Evolutionary conservation across 2,888 invertebrate species (phyloP).

Genomic region (Meta bourneti): DNA sequence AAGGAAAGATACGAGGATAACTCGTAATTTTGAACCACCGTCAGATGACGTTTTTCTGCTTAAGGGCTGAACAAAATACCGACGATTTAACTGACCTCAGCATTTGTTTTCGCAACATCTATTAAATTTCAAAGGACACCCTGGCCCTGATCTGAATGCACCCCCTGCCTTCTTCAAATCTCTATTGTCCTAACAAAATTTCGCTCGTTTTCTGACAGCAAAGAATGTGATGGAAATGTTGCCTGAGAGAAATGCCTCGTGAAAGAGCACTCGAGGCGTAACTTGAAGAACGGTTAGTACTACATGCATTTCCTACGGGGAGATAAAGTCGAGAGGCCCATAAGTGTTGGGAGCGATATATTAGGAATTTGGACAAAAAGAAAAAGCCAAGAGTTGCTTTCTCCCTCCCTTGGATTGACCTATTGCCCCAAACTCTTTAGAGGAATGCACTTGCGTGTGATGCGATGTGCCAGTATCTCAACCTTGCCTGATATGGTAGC

Average conservation of each 20-base stretch:
- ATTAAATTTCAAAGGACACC: no score
- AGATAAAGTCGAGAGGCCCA: not conserved
- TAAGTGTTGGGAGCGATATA: not conserved
- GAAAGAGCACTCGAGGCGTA: not conserved
- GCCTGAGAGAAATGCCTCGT: not conserved
- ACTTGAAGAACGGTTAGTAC: not conserved
- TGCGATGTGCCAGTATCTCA: not conserved
- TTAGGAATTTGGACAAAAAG: not conserved
- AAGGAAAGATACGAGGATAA: no score
- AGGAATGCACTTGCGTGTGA: slow-evolving; percentile 24
- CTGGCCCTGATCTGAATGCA: no score
- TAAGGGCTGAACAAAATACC: no score
- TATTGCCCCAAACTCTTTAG: slow-evolving; percentile 1
- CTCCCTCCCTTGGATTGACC: slow-evolving; percentile 27
- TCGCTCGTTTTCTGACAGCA: no score
- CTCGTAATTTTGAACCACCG: no score
- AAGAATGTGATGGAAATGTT: not conserved
- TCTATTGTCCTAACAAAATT: no score
- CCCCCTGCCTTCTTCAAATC: no score
- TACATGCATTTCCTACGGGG: not conserved
- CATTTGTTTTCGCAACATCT: no score
- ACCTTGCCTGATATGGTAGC: slow-evolving; percentile 5
- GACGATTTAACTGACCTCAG: no score
- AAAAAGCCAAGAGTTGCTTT: slow-evolving; percentile 12
- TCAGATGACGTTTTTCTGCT: no score